Evolutionary conservation across 2,113 vertebrate species (phyloP), one percentile per base, ranked within the genome.

Genomic region (Hippocampus zosterae): DNA sequence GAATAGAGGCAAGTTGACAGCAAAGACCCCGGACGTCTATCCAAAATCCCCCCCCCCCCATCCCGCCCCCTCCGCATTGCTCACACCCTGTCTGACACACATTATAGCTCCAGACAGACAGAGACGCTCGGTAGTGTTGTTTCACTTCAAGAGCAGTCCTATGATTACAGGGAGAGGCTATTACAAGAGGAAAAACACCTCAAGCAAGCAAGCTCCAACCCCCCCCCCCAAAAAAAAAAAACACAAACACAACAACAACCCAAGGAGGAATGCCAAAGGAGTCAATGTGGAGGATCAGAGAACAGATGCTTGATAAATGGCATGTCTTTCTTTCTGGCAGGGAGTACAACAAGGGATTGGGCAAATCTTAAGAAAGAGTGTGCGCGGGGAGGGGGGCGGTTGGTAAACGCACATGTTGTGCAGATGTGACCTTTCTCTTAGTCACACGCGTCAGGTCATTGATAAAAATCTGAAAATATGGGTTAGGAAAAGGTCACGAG

Each of bases 1-100:
- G 66, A 78, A 29, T 44, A 33, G 63, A 76, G 50, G 60, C 64
- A 81, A 56, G 71, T 60, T 82, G 84, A 86, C 84, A 81, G 71
- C 76, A 52, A 60, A 62, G 73, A 40, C 72, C 71, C 44, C 44
- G 25, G 33, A 69, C n/a, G 2, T 46, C 56, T 55, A 5, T 13
- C 62, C 71, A 59, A 44, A 71, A 50, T 57, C 60, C 37, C 74
- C 29, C 29, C 3, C 29, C 29, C 29, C 66, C 61, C 55, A 52
- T 25, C 68, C 53, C 56, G 21, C 52, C 19, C 60, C 37, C 74
- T 23, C 65, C 71, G 56, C 33, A 18, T 68, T 55, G 48, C 70
- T 55, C 66, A 84, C 78, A 81, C 48, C 19, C 64, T 65, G 69
- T 60, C 71, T 80, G 68, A 77, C 70, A 81, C 75, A 85, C 27